Evolutionary conservation across 2,888 invertebrate species (phyloP).

Genomic region (Trachelus stipa): DNA sequence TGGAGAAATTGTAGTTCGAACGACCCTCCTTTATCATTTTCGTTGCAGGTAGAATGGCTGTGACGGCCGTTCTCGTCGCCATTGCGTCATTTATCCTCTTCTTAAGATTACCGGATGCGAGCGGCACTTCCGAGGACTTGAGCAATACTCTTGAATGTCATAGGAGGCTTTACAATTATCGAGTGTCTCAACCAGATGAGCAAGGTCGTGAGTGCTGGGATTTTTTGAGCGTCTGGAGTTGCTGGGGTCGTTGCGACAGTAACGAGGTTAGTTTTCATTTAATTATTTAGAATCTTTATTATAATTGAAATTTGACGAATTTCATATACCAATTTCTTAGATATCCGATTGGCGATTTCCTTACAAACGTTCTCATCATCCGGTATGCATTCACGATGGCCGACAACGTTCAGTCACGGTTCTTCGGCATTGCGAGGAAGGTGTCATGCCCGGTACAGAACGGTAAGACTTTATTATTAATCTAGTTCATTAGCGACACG

Average conservation of each 20-base stretch:
- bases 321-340: slow-evolving; percentile 64
- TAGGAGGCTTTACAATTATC: slow-evolving; percentile 74
- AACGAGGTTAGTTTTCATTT: slow-evolving; percentile 74
- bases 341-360: slow-evolving; percentile 91
- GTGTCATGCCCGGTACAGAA: slow-evolving; percentile 76
- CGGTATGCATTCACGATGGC: slow-evolving; percentile 85
- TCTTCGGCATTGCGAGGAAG: slow-evolving; percentile 81
- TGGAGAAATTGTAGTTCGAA: not conserved
- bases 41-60: slow-evolving; percentile 2
- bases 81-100: slow-evolving; percentile 8
- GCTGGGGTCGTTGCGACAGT: slow-evolving; percentile 87
- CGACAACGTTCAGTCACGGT: slow-evolving; percentile 75
- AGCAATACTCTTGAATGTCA: slow-evolving; percentile 75
- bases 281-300: slow-evolving; percentile 2
- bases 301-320: not conserved
- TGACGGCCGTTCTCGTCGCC: not conserved
- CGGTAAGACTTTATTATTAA: slow-evolving; percentile 44
- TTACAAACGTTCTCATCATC: slow-evolving; percentile 86
- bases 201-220: slow-evolving; percentile 81
- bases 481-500: not conserved
- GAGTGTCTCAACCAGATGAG: slow-evolving; percentile 74
- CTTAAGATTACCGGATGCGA: slow-evolving; percentile 1
- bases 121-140: slow-evolving; percentile 44
- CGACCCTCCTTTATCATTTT: not conserved
- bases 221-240: slow-evolving; percentile 78